phyloP scores from a whole-genome alignment of 2,888 invertebrate genomes.

The Ceriagrion tenellum region DNA sequence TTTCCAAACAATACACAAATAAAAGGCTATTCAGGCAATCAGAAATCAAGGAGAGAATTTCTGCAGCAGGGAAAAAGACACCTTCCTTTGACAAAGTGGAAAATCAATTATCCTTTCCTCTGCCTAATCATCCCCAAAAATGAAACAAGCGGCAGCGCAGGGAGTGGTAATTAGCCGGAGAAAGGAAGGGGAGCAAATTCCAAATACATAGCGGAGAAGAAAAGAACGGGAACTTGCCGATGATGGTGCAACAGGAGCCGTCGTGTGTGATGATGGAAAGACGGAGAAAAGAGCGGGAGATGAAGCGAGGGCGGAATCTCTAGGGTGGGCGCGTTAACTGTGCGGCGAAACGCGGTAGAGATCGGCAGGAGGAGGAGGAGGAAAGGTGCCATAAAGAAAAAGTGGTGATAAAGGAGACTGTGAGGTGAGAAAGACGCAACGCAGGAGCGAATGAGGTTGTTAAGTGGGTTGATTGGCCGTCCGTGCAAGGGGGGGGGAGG shows the following conservation, averaged over 20 bases:
- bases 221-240: neutral
- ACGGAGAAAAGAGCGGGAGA: neutral
- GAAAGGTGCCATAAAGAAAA: neutral
- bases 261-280: neutral
- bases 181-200: neutral
- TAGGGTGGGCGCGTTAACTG: neutral
- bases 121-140: neutral
- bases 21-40: too few relatives aligned
- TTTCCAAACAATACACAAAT: too few relatives aligned
- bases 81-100: too few relatives aligned
- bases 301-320: neutral
- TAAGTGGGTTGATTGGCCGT: slow-evolving; percentile 26
- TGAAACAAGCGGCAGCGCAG: neutral
- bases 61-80: too few relatives aligned
- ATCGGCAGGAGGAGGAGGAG: neutral
- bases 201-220: neutral
- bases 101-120: neutral
- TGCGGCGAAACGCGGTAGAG: neutral
- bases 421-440: neutral
- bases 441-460: neutral
- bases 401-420: neutral
- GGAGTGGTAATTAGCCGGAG: neutral
- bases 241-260: neutral
- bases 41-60: too few relatives aligned
- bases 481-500: neutral